A percentile compares a stretch with the other conserved stretches of the same genome.
Conservation (phyloP, 2,888 invertebrate species). For the Cantharis rustica region DNA sequence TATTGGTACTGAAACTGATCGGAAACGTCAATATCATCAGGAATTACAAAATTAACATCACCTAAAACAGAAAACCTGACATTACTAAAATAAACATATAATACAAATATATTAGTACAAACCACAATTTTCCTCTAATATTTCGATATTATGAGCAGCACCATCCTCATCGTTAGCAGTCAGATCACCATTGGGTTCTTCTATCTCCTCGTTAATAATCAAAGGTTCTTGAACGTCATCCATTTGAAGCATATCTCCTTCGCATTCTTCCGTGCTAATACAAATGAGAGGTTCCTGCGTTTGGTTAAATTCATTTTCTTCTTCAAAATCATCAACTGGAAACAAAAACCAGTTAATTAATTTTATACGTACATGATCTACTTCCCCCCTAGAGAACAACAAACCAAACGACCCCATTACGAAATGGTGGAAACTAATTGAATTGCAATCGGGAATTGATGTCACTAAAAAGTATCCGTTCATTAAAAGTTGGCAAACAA, state of each 20-base stretch:
- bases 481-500: too few species aligned
- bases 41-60: not conserved
- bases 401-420: too few species aligned
- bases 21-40: not conserved
- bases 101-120: not conserved
- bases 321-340: not conserved
- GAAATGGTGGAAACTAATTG: too few species aligned
- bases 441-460: too few species aligned
- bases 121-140: not conserved
- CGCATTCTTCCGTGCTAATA: not conserved
- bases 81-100: not conserved
- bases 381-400: too few species aligned
- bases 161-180: not conserved
- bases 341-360: not conserved
- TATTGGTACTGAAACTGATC: slow-evolving; percentile 30
- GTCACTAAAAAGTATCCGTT: too few species aligned
- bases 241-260: not conserved
- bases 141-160: not conserved
- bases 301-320: not conserved
- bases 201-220: not conserved
- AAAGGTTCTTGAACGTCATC: not conserved
- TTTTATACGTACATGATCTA: too few species aligned
- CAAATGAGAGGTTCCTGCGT: not conserved
- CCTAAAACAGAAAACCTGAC: not conserved
- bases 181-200: not conserved